Conservation (phyloP, 1,140 invertebrate genomes). For the Acromyrmex heyeri region DNA sequence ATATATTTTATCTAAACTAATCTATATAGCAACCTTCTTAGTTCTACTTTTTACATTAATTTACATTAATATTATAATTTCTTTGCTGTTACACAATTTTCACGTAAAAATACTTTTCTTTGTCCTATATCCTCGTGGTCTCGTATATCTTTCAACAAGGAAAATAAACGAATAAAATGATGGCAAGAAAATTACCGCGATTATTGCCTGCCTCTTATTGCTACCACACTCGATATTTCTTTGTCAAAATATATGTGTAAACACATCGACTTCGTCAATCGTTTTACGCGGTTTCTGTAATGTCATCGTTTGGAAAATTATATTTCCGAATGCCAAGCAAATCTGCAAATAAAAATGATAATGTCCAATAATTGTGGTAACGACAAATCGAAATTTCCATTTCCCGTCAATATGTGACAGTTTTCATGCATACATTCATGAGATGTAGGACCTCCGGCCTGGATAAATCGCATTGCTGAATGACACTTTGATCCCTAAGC, state of each 20-base stretch:
- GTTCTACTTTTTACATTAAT: too few relatives aligned
- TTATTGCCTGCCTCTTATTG: background rate
- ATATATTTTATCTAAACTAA: too few relatives aligned
- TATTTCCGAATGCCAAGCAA: background rate
- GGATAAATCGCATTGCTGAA: constrained; percentile 41
- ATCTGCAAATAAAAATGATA: constrained; percentile 20
- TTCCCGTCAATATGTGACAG: background rate
- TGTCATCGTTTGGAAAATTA: background rate
- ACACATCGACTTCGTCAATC: background rate
- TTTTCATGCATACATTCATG: constrained; percentile 49
- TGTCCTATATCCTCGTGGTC: too few relatives aligned
- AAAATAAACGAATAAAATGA: background rate
- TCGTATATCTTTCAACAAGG: too few relatives aligned
- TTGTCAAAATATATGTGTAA: background rate
- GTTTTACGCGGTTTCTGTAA: background rate
- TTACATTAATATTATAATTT: too few relatives aligned
- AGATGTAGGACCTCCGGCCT: background rate
- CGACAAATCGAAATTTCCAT: constrained; percentile 15
- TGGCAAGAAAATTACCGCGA: background rate
- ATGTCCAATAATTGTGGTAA: background rate
- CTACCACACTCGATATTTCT: background rate
- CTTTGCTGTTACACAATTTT: too few relatives aligned
- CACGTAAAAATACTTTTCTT: too few relatives aligned
- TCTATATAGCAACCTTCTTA: too few relatives aligned
- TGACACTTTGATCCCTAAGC: constrained; percentile 37